These are phyloP conservation scores for Nomada goodeniana DNA, from an alignment of 2,888 invertebrate genomes.

Conservation along the genomic window DNA sequence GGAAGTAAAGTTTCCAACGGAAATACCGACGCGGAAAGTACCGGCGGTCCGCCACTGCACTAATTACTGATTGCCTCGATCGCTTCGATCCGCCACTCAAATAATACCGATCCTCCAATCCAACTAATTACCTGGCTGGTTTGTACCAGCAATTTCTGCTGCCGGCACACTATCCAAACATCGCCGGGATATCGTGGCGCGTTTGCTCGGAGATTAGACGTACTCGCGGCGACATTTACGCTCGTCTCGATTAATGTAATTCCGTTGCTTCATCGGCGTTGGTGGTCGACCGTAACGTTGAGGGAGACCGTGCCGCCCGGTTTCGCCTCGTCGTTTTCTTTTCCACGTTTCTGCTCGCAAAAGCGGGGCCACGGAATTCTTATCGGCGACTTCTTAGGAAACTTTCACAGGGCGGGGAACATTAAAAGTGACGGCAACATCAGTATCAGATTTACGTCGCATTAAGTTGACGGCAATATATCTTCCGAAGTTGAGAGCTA, in stretches of 20 bases:
- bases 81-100: conserved; percentile 44
- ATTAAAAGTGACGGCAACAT: conserved; percentile 46
- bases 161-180: conserved; percentile 51
- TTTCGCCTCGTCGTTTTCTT: neutral
- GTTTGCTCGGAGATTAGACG: conserved; percentile 47
- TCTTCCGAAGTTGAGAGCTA: conserved; percentile 47
- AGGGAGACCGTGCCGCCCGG: too few species aligned
- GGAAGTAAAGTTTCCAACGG: conserved; percentile 43
- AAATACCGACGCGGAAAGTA: conserved; percentile 50
- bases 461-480: conserved; percentile 47
- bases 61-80: conserved; percentile 52
- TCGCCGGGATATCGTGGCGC: conserved; percentile 40
- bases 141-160: conserved; percentile 61
- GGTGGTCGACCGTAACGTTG: too few species aligned
- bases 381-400: conserved; percentile 24
- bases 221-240: conserved; percentile 29
- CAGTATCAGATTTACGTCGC: conserved; percentile 56
- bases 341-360: neutral
- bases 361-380: neutral
- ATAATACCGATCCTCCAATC: conserved; percentile 53
- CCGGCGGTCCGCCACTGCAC: conserved; percentile 38
- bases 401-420: conserved; percentile 14
- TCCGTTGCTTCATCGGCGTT: neutral
- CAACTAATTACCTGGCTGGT: conserved; percentile 53
- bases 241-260: neutral